phyloP scores from a whole-genome alignment of 2,797 vertebrate species.

The Parambassis ranga region DNA sequence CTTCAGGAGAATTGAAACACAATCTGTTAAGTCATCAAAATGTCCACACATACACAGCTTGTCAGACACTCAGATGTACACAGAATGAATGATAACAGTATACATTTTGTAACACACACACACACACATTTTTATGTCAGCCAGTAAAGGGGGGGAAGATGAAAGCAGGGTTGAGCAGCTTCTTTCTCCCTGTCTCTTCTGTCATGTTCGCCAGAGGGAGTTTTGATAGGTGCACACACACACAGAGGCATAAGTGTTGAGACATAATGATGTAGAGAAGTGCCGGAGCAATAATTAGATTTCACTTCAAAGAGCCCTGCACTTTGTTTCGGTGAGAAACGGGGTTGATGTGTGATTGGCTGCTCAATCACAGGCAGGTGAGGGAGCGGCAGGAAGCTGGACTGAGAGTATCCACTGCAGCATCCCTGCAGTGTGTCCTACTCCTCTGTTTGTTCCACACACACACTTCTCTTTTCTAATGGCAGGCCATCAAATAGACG shows the following conservation, averaged over 20 bases:
- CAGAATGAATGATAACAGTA: background rate
- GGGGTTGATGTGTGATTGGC: conserved; percentile 28
- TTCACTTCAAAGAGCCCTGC: conserved; percentile 69
- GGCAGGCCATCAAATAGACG: conserved; percentile 27
- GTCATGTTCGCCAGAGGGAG: conserved; percentile 56
- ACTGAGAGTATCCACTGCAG: background rate
- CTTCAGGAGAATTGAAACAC: background rate
- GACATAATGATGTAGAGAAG: conserved; percentile 3
- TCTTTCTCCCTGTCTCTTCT: conserved; percentile 41
- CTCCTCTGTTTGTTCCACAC: background rate
- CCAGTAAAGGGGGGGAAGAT: conserved; percentile 32
- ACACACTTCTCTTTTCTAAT: background rate
- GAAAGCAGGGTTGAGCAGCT: conserved; percentile 55
- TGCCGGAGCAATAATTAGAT: conserved; percentile 64
- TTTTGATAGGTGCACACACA: conserved; percentile 35
- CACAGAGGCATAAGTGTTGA: conserved; percentile 5
- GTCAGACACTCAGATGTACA: conserved; percentile 16
- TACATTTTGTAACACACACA: too few species aligned
- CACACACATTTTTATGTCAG: conserved; percentile 3
- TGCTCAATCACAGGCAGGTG: conserved; percentile 32
- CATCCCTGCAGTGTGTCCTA: background rate
- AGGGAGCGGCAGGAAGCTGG: background rate
- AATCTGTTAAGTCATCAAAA: conserved; percentile 12
- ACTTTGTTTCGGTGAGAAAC: conserved; percentile 48
- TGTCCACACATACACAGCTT: conserved; percentile 5